A percentile compares a stretch with the other conserved stretches of the same genome.
Conservation (phyloP, 2,888 invertebrate genomes). For the Heliconius cydno region DNA sequence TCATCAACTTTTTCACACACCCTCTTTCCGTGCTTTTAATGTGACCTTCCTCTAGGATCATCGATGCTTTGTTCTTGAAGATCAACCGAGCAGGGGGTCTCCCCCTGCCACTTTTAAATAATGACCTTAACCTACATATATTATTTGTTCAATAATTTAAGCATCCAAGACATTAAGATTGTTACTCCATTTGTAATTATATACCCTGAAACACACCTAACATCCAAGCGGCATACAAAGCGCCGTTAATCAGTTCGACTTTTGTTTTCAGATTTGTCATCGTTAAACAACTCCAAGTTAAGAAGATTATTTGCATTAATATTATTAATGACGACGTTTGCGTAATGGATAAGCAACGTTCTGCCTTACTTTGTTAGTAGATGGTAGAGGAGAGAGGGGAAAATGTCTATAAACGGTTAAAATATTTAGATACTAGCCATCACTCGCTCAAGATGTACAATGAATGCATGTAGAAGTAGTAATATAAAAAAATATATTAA, state of each 20-base stretch:
- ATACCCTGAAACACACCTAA: background rate
- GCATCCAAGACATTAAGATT: background rate
- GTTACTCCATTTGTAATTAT: background rate
- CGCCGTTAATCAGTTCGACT: constrained; percentile 9
- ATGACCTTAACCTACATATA: background rate
- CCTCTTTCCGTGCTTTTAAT: too few relatives aligned
- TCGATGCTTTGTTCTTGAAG: too few relatives aligned
- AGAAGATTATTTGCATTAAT: constrained; percentile 4
- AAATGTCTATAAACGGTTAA: background rate
- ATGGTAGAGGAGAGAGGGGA: background rate
- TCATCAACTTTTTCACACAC: too few relatives aligned
- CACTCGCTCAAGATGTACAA: background rate
- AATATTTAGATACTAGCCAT: background rate
- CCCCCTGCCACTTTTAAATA: background rate
- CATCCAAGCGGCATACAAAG: background rate
- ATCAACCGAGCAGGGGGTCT: too few relatives aligned
- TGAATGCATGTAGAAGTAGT: background rate
- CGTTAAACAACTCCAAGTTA: constrained; percentile 11
- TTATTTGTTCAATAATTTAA: background rate
- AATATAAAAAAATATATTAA: too few relatives aligned
- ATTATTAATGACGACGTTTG: background rate
- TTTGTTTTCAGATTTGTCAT: constrained; percentile 9
- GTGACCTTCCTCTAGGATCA: too few relatives aligned
- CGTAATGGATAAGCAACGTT: background rate
- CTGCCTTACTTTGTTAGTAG: background rate